phyloP scores from a whole-genome alignment of 2,797 vertebrate species.

The Tadarida brasiliensis region DNA sequence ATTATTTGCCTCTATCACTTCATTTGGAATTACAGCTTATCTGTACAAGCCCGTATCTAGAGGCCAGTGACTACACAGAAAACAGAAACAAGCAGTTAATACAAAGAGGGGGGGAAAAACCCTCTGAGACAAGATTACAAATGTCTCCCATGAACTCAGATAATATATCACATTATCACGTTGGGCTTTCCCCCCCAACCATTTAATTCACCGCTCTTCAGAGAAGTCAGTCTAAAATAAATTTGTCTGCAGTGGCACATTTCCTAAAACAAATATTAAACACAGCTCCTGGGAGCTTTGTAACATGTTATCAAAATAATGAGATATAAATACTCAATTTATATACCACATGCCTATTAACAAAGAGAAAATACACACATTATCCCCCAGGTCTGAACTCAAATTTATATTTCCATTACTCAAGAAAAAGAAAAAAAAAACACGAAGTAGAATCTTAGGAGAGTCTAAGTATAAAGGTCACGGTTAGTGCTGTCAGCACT shows the following conservation, averaged over 20 bases:
- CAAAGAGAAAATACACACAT: constrained; percentile 66
- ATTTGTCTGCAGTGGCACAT: constrained; percentile 68
- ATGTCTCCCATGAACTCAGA: constrained; percentile 30
- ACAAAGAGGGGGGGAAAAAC: not conserved
- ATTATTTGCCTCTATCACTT: not conserved
- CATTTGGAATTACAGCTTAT: not conserved
- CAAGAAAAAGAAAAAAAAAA: constrained; percentile 57
- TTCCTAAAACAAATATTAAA: constrained; percentile 83
- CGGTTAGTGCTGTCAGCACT: not conserved
- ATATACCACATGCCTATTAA: constrained; percentile 73
- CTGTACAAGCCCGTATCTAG: not conserved
- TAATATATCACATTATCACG: constrained; percentile 47
- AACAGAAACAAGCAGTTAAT: constrained; percentile 4
- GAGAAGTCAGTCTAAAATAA: constrained; percentile 77
- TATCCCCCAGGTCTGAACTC: constrained; percentile 31
- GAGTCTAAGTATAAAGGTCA: constrained; percentile 45
- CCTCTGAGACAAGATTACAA: not conserved
- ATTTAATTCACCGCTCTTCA: constrained; percentile 76
- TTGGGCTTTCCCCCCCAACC: not conserved
- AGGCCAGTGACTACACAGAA: not conserved
- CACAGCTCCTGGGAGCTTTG: constrained; percentile 75
- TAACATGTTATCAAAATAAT: constrained; percentile 69
- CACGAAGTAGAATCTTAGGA: constrained; percentile 15
- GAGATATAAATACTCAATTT: constrained; percentile 77
- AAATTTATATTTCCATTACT: constrained; percentile 73